Evolutionary conservation across 2,888 invertebrate species (phyloP).

Genomic region (Oscheius sp.): DNA sequence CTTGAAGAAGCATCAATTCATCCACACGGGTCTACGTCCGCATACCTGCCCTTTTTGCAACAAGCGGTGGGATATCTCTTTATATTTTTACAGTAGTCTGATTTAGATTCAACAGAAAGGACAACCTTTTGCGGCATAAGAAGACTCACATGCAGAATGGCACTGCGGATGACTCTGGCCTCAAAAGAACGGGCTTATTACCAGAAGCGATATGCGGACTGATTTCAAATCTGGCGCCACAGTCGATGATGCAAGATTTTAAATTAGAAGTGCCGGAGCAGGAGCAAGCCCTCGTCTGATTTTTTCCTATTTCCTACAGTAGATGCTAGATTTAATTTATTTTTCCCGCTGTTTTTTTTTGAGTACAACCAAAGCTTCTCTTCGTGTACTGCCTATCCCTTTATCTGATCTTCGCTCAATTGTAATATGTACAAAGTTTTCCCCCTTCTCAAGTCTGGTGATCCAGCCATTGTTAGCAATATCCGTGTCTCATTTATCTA

Average conservation of each 20-base stretch:
- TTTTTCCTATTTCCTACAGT: neutral
- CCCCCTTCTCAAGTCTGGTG: slow-evolving; percentile 1
- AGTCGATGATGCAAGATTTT: slow-evolving; percentile 24
- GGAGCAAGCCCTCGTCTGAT: neutral
- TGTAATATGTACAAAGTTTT: slow-evolving; percentile 18
- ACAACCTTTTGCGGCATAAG: slow-evolving; percentile 72
- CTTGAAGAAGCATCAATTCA: slow-evolving; percentile 73
- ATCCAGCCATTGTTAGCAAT: slow-evolving; percentile 23
- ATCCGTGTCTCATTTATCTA: neutral
- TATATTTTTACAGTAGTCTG: neutral
- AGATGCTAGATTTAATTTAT: slow-evolving; percentile 11
- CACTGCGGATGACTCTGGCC: slow-evolving; percentile 11
- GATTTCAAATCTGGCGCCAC: slow-evolving; percentile 19
- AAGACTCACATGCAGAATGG: slow-evolving; percentile 66
- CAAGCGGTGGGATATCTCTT: slow-evolving; percentile 60
- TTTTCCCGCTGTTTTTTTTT: no score
- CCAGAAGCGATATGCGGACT: slow-evolving; percentile 28
- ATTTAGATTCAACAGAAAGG: slow-evolving; percentile 73
- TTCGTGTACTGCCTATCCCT: slow-evolving; percentile 26
- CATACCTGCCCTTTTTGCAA: slow-evolving; percentile 71
- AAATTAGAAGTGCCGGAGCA: slow-evolving; percentile 13
- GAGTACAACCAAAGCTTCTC: slow-evolving; percentile 26
- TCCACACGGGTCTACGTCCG: slow-evolving; percentile 72
- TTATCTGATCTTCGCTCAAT: slow-evolving; percentile 14
- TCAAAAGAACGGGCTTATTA: neutral